Evolutionary conservation across 2,888 invertebrate species (phyloP).

Genomic region (Marasmarcha lunaedactyla): DNA sequence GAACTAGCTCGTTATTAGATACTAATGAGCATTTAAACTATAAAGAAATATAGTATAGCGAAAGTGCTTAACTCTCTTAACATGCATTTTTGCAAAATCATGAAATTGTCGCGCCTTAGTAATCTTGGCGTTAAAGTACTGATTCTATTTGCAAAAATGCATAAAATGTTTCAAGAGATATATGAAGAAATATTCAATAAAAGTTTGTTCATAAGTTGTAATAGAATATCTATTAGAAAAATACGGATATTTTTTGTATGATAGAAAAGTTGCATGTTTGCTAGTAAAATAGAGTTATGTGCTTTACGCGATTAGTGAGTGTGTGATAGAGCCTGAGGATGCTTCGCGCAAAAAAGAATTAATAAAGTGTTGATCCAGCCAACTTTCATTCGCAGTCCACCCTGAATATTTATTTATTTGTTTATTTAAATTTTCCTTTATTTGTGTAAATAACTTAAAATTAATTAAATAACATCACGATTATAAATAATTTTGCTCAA

Average conservation of each 20-base stretch:
- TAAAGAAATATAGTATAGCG: constrained; percentile 43
- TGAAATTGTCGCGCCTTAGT: too few relatives aligned
- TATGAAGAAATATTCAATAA: constrained; percentile 17
- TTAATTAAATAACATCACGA: constrained; percentile 32
- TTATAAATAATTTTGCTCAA: constrained; percentile 43
- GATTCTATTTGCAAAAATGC: neutral
- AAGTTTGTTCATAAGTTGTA: neutral
- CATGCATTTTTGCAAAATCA: constrained; percentile 33
- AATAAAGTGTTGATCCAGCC: constrained; percentile 1
- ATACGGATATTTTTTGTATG: constrained; percentile 39
- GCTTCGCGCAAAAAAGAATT: neutral
- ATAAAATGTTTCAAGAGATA: constrained; percentile 11
- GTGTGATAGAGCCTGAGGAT: neutral
- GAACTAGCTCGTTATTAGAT: constrained; percentile 38
- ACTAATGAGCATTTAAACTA: constrained; percentile 51
- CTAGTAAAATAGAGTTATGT: constrained; percentile 1
- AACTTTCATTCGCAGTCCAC: constrained; percentile 10
- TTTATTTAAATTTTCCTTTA: constrained; percentile 14
- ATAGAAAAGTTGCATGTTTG: constrained; percentile 28
- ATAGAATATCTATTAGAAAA: constrained; percentile 38
- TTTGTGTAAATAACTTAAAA: constrained; percentile 33
- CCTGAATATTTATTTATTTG: constrained; percentile 8
- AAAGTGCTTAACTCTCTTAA: constrained; percentile 33
- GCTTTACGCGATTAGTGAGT: neutral
- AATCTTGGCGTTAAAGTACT: too few relatives aligned